Evolutionary conservation across 2,888 invertebrate genomes (phyloP).

Genomic region (Chydorus sphaericus): DNA sequence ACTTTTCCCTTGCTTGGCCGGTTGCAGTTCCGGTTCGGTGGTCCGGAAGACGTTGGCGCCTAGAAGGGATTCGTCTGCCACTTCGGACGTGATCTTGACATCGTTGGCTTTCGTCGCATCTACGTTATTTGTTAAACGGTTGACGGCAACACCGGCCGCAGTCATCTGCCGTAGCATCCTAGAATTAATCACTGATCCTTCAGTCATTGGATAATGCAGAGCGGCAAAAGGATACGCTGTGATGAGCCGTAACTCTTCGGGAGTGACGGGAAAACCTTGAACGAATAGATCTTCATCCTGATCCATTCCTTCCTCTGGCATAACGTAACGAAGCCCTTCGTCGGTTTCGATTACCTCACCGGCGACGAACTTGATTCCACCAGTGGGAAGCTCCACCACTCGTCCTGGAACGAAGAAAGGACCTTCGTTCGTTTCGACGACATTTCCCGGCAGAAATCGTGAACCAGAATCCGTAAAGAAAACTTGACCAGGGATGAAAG

Average conservation of each 20-base stretch:
- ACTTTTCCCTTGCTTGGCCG: no score
- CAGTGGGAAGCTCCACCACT: conserved; percentile 47
- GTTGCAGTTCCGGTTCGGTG: conserved; percentile 15
- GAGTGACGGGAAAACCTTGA: conserved; percentile 43
- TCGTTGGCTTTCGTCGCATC: background rate
- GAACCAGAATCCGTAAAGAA: conserved; percentile 53
- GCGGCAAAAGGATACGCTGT: conserved; percentile 14
- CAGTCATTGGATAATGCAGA: conserved; percentile 23
- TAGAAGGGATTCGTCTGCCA: conserved; percentile 8
- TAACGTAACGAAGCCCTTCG: conserved; percentile 36
- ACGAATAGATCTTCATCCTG: conserved; percentile 48
- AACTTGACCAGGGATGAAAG: conserved; percentile 56
- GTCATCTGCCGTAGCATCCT: conserved; percentile 48
- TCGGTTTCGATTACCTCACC: conserved; percentile 38
- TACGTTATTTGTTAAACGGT: conserved; percentile 32
- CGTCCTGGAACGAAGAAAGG: conserved; percentile 65
- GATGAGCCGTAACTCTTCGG: conserved; percentile 19
- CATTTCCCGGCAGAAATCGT: conserved; percentile 62
- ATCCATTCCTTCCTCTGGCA: conserved; percentile 16
- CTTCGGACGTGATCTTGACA: conserved; percentile 13
- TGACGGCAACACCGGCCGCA: conserved; percentile 51
- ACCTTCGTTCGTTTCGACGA: conserved; percentile 55
- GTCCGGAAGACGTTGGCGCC: conserved; percentile 13
- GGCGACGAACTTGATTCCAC: conserved; percentile 42
- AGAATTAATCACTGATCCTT: conserved; percentile 46